These are phyloP conservation scores for Harpalus rufipes DNA, from an alignment of 2,888 invertebrate genomes.

Conservation along the genomic window DNA sequence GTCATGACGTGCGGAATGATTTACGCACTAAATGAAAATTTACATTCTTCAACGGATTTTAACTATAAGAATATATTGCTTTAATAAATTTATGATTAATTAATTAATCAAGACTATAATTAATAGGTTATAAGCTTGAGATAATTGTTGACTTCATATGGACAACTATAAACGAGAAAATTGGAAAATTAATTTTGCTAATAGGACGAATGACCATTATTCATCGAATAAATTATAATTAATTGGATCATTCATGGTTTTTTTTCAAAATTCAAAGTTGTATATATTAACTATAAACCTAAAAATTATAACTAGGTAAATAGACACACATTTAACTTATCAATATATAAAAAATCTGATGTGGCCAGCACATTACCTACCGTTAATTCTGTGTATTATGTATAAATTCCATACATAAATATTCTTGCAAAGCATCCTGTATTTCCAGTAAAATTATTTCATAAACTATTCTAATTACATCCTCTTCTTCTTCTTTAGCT, in stretches of 20 bases:
- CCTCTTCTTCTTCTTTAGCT: too few species aligned
- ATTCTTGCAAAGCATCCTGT: too few species aligned
- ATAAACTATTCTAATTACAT: too few species aligned
- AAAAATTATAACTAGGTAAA: too few species aligned
- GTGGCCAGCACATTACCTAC: too few species aligned
- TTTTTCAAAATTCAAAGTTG: not conserved
- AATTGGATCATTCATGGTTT: not conserved
- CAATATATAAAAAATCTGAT: too few species aligned
- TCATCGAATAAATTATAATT: not conserved
- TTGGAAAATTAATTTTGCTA: constrained; percentile 3
- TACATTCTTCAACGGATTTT: constrained; percentile 34
- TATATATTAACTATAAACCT: too few species aligned
- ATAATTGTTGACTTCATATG: constrained; percentile 3
- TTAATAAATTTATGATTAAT: constrained; percentile 14
- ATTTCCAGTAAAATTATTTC: too few species aligned
- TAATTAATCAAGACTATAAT: constrained; percentile 1
- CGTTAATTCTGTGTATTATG: too few species aligned
- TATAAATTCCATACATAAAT: too few species aligned
- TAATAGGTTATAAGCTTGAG: not conserved
- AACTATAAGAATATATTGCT: constrained; percentile 20
- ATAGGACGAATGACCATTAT: not conserved
- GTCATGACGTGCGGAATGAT: not conserved
- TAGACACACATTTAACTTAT: too few species aligned
- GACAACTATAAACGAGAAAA: not conserved
- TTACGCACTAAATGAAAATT: constrained; percentile 20